Evolutionary conservation across 2,888 invertebrate species (phyloP).

Genomic region (Catonia carolina): DNA sequence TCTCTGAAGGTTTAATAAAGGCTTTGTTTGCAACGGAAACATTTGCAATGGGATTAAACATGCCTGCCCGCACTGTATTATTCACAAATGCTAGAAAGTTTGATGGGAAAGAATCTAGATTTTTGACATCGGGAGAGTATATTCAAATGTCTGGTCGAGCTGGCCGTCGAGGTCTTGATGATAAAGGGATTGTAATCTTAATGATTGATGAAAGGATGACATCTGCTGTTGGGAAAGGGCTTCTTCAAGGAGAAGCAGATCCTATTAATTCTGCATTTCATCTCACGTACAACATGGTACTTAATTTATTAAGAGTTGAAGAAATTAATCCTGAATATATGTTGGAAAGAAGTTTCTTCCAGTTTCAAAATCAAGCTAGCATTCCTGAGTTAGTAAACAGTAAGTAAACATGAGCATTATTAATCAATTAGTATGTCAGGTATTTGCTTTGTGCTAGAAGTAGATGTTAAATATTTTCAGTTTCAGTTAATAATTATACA

Average conservation of each 20-base stretch:
- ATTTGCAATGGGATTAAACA: slow-evolving; percentile 99
- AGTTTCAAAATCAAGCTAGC: slow-evolving; percentile 96
- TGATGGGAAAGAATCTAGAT: slow-evolving; percentile 92
- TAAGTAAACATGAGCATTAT: slow-evolving; percentile 50
- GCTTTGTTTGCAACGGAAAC: slow-evolving; percentile 99
- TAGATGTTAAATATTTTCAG: slow-evolving; percentile 15
- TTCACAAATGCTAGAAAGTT: slow-evolving; percentile 94
- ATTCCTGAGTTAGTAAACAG: slow-evolving; percentile 85
- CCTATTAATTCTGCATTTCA: slow-evolving; percentile 99
- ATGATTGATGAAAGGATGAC: slow-evolving; percentile 94
- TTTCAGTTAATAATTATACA: no score
- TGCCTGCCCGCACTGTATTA: slow-evolving; percentile 98
- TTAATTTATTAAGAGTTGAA: slow-evolving; percentile 92
- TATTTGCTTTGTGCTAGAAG: slow-evolving; percentile 16
- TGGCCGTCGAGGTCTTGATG: slow-evolving; percentile 93
- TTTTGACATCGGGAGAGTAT: slow-evolving; percentile 95
- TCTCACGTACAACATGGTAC: slow-evolving; percentile 98
- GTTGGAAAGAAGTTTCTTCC: slow-evolving; percentile 96
- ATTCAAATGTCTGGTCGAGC: slow-evolving; percentile 99
- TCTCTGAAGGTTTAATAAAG: slow-evolving; percentile 96
- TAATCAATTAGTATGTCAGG: slow-evolving; percentile 13
- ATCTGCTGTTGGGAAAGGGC: slow-evolving; percentile 64
- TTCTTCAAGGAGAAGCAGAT: slow-evolving; percentile 87
- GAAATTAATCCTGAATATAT: slow-evolving; percentile 99
- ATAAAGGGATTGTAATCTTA: slow-evolving; percentile 93